Conservation (phyloP, 2,888 invertebrate genomes). For the Trachelus troglodyta region DNA sequence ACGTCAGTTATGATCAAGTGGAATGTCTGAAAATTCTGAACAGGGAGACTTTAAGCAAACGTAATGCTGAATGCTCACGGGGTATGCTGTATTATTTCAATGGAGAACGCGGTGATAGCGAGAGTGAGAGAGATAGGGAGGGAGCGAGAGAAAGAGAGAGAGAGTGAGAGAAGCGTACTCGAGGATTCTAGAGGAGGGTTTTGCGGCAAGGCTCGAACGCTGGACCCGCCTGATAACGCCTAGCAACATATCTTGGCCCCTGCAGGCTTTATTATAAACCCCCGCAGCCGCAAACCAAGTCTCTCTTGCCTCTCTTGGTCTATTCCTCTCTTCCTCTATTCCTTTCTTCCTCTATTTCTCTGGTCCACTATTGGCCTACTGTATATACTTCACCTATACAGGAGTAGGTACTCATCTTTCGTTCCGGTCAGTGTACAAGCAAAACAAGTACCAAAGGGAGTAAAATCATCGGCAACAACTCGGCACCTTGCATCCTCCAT, state of each 20-base stretch:
- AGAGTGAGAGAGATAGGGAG: background rate
- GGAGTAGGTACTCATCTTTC: background rate
- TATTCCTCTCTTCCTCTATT: constrained; percentile 24
- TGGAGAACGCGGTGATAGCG: background rate
- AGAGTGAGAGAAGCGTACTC: background rate
- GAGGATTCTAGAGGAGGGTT: constrained; percentile 38
- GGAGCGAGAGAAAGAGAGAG: background rate
- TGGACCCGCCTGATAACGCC: constrained; percentile 64
- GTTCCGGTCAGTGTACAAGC: background rate
- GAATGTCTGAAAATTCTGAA: background rate
- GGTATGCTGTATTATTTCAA: background rate
- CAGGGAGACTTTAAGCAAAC: background rate
- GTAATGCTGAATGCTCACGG: background rate
- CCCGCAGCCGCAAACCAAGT: constrained; percentile 18
- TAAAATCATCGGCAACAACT: background rate
- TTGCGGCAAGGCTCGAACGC: constrained; percentile 58
- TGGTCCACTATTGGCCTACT: constrained; percentile 9
- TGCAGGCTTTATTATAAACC: constrained; percentile 66
- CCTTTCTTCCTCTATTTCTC: constrained; percentile 33
- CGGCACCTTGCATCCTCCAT: background rate
- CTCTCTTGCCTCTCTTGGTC: constrained; percentile 13
- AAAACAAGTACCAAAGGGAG: background rate
- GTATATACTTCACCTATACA: background rate
- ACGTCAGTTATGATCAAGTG: too few relatives aligned
- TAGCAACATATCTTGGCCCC: constrained; percentile 62